Base-by-base conservation (phyloP, 2,113 vertebrate genomes). In the Arvicanthis niloticus region DNA sequence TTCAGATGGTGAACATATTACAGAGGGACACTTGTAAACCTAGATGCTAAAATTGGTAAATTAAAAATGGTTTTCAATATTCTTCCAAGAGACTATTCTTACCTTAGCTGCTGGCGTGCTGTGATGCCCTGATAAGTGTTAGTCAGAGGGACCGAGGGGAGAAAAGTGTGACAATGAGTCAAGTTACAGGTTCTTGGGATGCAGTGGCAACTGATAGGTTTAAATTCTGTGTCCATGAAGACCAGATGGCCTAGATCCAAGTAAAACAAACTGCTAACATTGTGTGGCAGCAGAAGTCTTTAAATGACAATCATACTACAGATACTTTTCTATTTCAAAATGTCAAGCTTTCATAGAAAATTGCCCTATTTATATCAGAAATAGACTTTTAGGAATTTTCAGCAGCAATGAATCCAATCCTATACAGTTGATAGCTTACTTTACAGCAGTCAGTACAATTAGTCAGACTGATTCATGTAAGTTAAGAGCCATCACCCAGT, bases 361-460 rank as follows among this genome's bases (percentile, higher is more conserved):
- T 84, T 73, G n/a, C 76, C 10, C 3, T 88, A 85, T 90, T 90
- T 92, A 91, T 56, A 5, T 5, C 37, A 96, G 93, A 93, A 97
- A 81, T 42, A 95, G 70, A 67, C 58, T 88, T 72, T 17, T 26
- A 92, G 37, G 24, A 13, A 72, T 89, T 22, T 90, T 72, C 40
- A 76, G n/a, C 42, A 73, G n/a, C 29, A 67, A n/a, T 12, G 77
- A 34, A 29, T n/a, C 76, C 77, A 85, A 72, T 72, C 6, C 17
- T 45, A n/a, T 62, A 93, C 21, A 70, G 62, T 81, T 90, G 67
- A 76, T 13, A 77, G 34, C 51, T 17, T n/a, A 81, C 72, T 86
- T 94, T 68, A 91, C 34, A 62, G 37, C n/a, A 75, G 34, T 62
- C 37, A 48, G 19, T 70, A 1, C 80, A 58, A 51, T 76, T 93